Conservation (phyloP, 2,113 vertebrate species). For the Pterocles orientalis region DNA sequence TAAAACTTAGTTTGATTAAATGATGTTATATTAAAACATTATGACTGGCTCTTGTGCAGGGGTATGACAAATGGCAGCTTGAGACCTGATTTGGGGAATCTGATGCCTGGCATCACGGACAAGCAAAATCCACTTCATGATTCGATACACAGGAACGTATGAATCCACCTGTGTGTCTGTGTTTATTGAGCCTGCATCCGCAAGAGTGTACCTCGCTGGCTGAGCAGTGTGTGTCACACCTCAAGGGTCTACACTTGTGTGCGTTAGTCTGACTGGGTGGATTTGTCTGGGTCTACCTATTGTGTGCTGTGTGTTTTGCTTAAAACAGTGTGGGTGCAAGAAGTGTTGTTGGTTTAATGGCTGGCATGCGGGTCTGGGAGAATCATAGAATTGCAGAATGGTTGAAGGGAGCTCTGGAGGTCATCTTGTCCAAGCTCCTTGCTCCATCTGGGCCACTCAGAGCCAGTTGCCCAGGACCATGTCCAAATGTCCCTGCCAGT, state of each 20-base stretch:
- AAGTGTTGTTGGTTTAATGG: not conserved
- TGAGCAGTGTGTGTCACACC: not conserved
- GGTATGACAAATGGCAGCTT: not conserved
- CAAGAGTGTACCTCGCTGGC: not conserved
- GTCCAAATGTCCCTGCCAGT: not conserved
- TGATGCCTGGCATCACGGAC: not conserved
- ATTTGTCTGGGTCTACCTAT: not conserved
- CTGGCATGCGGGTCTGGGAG: not conserved
- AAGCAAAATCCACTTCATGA: not conserved
- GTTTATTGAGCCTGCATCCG: not conserved
- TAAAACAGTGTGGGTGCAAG: not conserved
- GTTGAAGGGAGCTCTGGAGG: not conserved
- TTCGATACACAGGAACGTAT: not conserved
- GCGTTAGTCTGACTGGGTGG: accelerated
- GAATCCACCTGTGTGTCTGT: not conserved
- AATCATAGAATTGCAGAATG: not conserved
- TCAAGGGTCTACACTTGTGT: not conserved
- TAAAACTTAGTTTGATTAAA: not conserved
- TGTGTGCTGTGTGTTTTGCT: not conserved
- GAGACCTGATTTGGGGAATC: not conserved
- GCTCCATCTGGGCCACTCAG: not conserved
- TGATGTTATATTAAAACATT: not conserved
- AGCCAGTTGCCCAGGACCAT: not conserved
- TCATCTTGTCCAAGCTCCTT: not conserved
- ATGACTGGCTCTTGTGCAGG: not conserved